Evolutionary conservation across 2,113 vertebrate genomes (phyloP), one percentile per base, ranked within the genome.

Genomic region (Zapornia atra): DNA sequence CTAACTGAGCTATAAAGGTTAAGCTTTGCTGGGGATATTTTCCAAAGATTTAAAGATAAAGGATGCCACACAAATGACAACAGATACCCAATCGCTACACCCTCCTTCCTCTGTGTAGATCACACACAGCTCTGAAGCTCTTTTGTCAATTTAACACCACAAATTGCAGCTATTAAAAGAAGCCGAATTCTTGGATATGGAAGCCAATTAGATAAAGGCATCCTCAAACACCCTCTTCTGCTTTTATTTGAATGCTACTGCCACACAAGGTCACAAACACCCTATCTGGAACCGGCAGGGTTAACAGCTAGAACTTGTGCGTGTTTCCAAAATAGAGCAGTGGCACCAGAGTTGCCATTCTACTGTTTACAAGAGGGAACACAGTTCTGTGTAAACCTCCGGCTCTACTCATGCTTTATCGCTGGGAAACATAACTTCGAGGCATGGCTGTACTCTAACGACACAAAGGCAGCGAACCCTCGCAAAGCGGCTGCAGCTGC

Each of bases 311-410:
- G 9, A 86, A 93, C 77, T 75, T 11, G 21, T 8, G 53, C 3
- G 7, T 91, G 80, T 93, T 96, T 93, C 94, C 94, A 94, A 88
- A 94, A 93, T 54, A 94, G 64, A 73, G 68, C 42, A 12, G 76
- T 31, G 82, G 76, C 82, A 75, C 34, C 76, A 21, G 54, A 51
- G 18, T 4, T 53, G 56, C 73, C 76, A 18, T 86, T 73, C 89
- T 36, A 56, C 40, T 54, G 83, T 84, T 96, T 86, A 90, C 90
- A 53, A 29, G 44, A 76, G 40, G 8, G 16, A 87, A 34, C 29
- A 44, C 7, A 8, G 82, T 2, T 76, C 48, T 4, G 24, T 3
- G 33, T 2, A 51, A 73, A 68, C 36, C 72, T 64, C 70, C 12
- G 21, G 38, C 51, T 36, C 11, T 0, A 38, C 17, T 13, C 44